Evolutionary conservation across 1,140 invertebrate genomes (phyloP), one percentile per base, ranked within the genome.

Genomic region (Bacillus rossius): DNA sequence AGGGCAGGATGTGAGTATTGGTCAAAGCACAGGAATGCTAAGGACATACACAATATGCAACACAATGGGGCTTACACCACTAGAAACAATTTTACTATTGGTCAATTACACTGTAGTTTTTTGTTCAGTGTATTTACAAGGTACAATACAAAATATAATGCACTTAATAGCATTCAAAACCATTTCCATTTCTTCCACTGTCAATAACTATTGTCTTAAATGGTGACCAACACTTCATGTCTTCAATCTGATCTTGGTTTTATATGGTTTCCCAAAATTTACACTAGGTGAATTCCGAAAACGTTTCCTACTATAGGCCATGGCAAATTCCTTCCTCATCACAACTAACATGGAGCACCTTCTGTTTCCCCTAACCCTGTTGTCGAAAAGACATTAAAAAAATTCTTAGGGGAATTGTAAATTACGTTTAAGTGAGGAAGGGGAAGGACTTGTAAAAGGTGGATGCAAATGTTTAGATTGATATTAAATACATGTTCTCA

Each of bases 11-110:
- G 3, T 19, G 23, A 14, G 51, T 60, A 34, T 55, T 55, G 50
- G 23, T 60, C 58, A 53, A 48, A 60, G 58, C 58, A 60, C 8
- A 60, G 58, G 54, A 13, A 55, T 60, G 58, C 50, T 19, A 20
- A 47, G 8, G n/a, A 19, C 26, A 17, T 10, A 2, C 14, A 50
- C 17, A 55, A n/a, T n/a, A n/a, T n/a, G n/a, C 48, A 60, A 60
- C 58, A 60, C 23, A 55, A 60, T 42, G 58, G 41, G 58, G 58
- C 58, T 51, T 53, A 60, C 5, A 23, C 45, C 17, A 25, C 4
- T n/a, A 19, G 45, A 48, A 48, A 22, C 29, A 22, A 20, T 13
- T n/a, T 4, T 48, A 23, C 29, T 48, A 22, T 3, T 47, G 22
- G 8, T 8, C 42, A 1, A 1, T 45, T 40, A 10, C 10, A n/a